Conservation (phyloP, 2,797 vertebrate genomes). For the Sebastes flavidus region DNA sequence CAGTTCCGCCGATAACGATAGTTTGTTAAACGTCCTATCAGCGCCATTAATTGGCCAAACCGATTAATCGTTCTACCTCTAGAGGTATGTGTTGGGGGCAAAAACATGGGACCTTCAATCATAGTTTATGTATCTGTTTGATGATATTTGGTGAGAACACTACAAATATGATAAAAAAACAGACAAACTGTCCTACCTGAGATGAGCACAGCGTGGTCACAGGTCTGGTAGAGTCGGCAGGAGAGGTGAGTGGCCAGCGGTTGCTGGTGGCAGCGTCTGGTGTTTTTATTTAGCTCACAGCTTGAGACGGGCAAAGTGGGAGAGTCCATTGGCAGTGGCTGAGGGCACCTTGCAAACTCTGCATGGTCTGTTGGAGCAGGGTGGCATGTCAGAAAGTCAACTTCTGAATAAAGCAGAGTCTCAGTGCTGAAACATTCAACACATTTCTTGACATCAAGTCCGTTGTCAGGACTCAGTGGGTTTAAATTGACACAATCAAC, state of each 20-base stretch:
- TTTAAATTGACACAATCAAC: neutral
- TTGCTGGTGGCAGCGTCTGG: conserved; percentile 85
- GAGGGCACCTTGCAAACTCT: conserved; percentile 82
- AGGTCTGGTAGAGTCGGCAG: conserved; percentile 88
- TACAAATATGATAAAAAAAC: neutral
- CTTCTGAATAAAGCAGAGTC: neutral
- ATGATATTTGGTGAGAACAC: neutral
- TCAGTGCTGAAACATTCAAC: neutral
- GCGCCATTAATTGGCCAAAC: no score
- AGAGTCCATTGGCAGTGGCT: conserved; percentile 66
- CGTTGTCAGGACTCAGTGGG: no score
- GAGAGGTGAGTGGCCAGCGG: conserved; percentile 82
- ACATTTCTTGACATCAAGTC: neutral
- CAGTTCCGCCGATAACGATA: no score
- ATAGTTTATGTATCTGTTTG: neutral
- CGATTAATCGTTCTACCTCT: no score
- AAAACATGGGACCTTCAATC: neutral
- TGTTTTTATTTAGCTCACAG: conserved; percentile 88
- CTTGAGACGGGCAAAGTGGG: conserved; percentile 77
- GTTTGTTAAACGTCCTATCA: no score
- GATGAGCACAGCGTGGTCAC: conserved; percentile 85
- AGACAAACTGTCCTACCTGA: conserved; percentile 71
- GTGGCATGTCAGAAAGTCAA: neutral
- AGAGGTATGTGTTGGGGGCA: no score
- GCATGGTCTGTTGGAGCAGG: conserved; percentile 71